A percentile compares a stretch with the other conserved stretches of the same genome.
Evolutionary conservation across 2,113 vertebrate genomes (phyloP).

Genomic region (Microcebus murinus): DNA sequence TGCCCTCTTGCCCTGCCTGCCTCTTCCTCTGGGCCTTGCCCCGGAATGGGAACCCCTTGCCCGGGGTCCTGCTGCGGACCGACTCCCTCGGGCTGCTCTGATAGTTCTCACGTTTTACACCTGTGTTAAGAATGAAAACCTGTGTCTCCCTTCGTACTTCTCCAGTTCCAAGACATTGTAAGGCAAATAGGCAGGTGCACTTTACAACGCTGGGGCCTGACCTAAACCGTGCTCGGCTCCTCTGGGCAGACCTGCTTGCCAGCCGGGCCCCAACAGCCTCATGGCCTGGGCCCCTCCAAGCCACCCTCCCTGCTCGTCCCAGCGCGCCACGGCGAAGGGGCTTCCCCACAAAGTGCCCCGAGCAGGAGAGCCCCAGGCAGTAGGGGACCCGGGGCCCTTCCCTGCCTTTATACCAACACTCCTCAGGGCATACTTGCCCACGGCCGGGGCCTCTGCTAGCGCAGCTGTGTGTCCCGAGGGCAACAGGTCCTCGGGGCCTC

Average conservation of each 20-base stretch:
- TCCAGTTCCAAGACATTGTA: too few relatives aligned
- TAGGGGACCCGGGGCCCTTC: not conserved
- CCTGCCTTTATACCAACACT: not conserved
- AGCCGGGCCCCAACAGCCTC: not conserved
- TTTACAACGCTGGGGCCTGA: not conserved
- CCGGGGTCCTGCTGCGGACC: too few relatives aligned
- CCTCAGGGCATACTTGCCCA: too few relatives aligned
- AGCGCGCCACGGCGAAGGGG: not conserved
- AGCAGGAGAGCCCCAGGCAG: not conserved
- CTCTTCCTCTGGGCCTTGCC: too few relatives aligned
- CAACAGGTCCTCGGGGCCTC: not conserved
- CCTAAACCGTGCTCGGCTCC: rapidly evolving
- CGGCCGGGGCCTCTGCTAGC: not conserved
- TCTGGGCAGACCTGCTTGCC: not conserved
- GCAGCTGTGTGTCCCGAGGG: not conserved
- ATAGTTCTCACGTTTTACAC: too few relatives aligned
- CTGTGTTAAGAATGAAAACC: not conserved
- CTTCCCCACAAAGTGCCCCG: not conserved
- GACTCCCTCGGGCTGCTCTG: too few relatives aligned
- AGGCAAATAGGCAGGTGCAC: too few relatives aligned
- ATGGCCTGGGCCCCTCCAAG: too few relatives aligned
- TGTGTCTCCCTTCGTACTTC: not conserved
- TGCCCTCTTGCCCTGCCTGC: too few relatives aligned
- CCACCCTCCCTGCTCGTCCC: not conserved
- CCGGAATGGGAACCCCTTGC: too few relatives aligned